These are phyloP conservation scores for Thripadectes ignobilis DNA, from an alignment of 2,797 vertebrate species.

Conservation along the genomic window DNA sequence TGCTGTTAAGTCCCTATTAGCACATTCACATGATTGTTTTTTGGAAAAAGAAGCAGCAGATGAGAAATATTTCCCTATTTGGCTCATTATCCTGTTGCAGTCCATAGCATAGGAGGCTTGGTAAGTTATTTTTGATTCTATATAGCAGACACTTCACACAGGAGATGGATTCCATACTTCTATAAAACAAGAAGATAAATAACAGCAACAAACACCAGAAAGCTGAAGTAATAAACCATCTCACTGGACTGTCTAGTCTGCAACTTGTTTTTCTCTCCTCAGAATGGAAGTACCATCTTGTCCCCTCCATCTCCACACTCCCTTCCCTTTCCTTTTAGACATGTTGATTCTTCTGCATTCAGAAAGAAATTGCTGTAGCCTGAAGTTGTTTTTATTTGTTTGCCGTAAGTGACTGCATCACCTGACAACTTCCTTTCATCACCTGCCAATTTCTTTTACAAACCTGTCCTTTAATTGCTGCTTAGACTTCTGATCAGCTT, in stretches of 20 bases:
- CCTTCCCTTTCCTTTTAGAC: neutral
- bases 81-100: neutral
- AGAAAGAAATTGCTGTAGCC: neutral
- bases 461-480: neutral
- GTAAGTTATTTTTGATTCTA: neutral
- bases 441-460: neutral
- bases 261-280: neutral
- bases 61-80: neutral
- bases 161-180: neutral
- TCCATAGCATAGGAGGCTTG: neutral
- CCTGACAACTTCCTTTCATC: conserved; percentile 19
- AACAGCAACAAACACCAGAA: conserved; percentile 15
- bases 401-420: neutral
- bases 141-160: neutral
- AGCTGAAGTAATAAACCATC: neutral
- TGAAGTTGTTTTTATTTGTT: conserved; percentile 41
- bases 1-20: neutral
- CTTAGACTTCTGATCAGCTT: neutral
- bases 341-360: neutral
- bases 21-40: rapidly evolving
- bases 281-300: neutral
- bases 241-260: neutral
- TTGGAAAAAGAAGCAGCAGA: neutral
- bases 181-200: neutral
- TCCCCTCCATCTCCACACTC: neutral